phyloP scores from a whole-genome alignment of 2,797 vertebrate genomes.

The Sebastes wilsoni region DNA sequence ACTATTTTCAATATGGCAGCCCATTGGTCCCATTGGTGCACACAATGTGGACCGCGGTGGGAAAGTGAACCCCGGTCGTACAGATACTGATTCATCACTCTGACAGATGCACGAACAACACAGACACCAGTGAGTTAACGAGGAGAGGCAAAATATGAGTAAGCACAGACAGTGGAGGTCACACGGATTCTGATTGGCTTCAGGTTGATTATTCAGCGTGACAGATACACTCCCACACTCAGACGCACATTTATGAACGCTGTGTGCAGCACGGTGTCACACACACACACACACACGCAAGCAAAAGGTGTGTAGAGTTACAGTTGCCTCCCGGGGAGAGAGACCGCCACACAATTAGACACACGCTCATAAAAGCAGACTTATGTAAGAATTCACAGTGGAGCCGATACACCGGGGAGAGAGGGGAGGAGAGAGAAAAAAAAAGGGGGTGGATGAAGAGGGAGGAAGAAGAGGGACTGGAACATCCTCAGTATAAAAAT shows the following conservation, averaged over 20 bases:
- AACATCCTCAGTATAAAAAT: slow-evolving; percentile 53
- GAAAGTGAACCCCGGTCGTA: slow-evolving; percentile 3
- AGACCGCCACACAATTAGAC: slow-evolving; percentile 65
- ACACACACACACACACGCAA: neutral
- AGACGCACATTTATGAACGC: neutral
- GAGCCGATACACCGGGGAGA: slow-evolving; percentile 51
- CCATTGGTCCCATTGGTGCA: neutral
- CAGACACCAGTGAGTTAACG: neutral
- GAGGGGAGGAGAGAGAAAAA: slow-evolving; percentile 3
- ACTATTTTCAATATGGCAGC: no score
- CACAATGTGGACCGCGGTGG: neutral
- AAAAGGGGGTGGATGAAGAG: slow-evolving; percentile 13
- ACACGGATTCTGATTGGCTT: slow-evolving; percentile 18
- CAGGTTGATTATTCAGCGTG: slow-evolving; percentile 26
- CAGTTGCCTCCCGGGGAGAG: slow-evolving; percentile 34
- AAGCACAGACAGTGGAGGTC: slow-evolving; percentile 13
- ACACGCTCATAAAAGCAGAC: slow-evolving; percentile 62
- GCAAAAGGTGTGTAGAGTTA: slow-evolving; percentile 27
- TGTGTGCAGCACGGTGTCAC: neutral
- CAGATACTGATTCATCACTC: slow-evolving; percentile 15
- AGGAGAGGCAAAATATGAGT: slow-evolving; percentile 4
- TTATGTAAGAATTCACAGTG: slow-evolving; percentile 77
- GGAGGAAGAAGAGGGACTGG: slow-evolving; percentile 37
- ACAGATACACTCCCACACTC: neutral
- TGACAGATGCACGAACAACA: slow-evolving; percentile 10